phyloP scores from a whole-genome alignment of 2,797 vertebrate species.

The Aselliscus stoliczkanus region DNA sequence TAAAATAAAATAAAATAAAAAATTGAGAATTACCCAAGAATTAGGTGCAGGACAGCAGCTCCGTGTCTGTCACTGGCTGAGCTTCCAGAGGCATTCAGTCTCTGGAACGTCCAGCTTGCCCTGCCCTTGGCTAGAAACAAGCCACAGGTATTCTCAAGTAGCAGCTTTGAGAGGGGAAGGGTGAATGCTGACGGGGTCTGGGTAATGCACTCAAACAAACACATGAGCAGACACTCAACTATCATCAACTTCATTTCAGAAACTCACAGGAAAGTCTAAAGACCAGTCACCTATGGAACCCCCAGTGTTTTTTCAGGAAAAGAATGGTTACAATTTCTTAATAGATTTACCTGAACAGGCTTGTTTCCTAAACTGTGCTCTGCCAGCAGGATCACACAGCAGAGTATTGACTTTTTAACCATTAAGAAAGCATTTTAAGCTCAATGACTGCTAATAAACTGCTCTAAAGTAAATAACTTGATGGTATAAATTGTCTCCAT shows the following conservation, averaged over 20 bases:
- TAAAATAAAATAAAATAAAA: no score
- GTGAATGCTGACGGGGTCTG: neutral
- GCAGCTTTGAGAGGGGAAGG: neutral
- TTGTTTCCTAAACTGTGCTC: neutral
- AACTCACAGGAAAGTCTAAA: neutral
- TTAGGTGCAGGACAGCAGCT: no score
- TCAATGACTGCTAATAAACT: neutral
- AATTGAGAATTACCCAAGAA: neutral
- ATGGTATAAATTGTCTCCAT: neutral
- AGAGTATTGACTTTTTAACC: neutral
- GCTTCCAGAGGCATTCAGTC: neutral
- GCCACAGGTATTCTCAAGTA: neutral
- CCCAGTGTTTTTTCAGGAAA: neutral
- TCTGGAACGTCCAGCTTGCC: neutral
- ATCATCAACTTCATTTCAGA: neutral
- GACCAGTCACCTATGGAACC: neutral
- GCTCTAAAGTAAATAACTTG: neutral
- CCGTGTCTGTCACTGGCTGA: neutral
- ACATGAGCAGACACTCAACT: neutral
- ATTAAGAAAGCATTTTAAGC: neutral
- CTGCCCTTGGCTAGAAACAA: neutral
- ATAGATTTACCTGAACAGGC: neutral
- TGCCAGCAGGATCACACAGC: neutral
- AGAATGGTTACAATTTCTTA: neutral
- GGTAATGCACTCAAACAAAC: neutral